Conservation (phyloP, 2,888 invertebrate species). For the Rhaphigaster nebulosa region DNA sequence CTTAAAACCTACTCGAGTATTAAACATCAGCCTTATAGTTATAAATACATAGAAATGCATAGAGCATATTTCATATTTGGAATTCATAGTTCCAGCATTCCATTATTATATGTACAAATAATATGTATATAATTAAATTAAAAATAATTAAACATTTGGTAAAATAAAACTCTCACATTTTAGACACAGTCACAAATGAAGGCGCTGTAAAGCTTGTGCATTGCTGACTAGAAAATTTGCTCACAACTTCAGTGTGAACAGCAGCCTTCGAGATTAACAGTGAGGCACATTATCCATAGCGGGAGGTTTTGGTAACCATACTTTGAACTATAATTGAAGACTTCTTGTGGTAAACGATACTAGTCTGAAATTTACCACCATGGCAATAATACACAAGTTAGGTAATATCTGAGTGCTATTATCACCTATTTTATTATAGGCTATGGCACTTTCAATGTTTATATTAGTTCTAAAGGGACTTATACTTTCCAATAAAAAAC, state of each 20-base stretch:
- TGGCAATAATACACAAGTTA: not conserved
- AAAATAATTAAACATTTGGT: conserved; percentile 49
- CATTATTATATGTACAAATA: conserved; percentile 55
- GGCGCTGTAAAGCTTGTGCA: conserved; percentile 63
- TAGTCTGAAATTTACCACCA: not conserved
- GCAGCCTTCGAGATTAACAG: conserved; percentile 58
- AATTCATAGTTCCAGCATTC: conserved; percentile 56
- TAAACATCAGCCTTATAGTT: conserved; percentile 60
- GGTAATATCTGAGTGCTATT: not conserved
- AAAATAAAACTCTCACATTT: conserved; percentile 55
- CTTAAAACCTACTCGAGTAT: conserved; percentile 60
- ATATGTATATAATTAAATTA: conserved; percentile 47
- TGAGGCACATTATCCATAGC: conserved; percentile 58
- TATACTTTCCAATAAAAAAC: not conserved
- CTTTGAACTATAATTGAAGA: conserved; percentile 43
- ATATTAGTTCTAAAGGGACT: not conserved
- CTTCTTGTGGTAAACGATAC: not conserved
- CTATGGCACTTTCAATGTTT: not conserved
- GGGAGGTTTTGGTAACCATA: conserved; percentile 54
- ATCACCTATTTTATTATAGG: not conserved
- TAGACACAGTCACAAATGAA: conserved; percentile 62
- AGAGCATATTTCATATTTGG: conserved; percentile 32
- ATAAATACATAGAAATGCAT: conserved; percentile 59
- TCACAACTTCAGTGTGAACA: conserved; percentile 52
- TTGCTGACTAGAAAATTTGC: conserved; percentile 63